Base-by-base conservation (phyloP, 2,888 invertebrate genomes). In the Drosophila neoperkinsi region DNA sequence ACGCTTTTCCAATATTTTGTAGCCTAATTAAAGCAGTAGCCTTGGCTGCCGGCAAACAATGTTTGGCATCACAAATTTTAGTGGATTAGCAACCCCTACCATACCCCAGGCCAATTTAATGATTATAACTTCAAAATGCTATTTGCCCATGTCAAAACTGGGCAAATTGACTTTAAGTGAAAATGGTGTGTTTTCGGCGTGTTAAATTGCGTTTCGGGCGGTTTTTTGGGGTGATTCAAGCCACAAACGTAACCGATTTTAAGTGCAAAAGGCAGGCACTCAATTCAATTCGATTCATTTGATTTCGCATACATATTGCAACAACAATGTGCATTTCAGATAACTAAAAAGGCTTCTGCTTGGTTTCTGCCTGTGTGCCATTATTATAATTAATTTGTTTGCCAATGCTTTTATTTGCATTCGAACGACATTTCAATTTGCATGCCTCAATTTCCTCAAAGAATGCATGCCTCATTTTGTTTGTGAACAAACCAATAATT, bases 1-100 rank as follows among this genome's bases (percentile, higher is more conserved):
- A 59, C 51, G 34, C 34, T 51, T 59, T 59, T 59, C 25, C 33
- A 33, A 59, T 28, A 28, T 28, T 51, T n/a, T 59, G 25, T 33
- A 13, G 11, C 33, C 51, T n/a, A 59, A 51, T 59, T 51, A n/a
- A 59, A 51, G 33, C n/a, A 13, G 11, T 25, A 46, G 31, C 34
- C n/a, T 13, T 28, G 2, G 38, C 38, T 41, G 28, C 38, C 30
- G 28, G 41, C 28, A 56, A 56, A 56, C 28, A 56, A 41, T 38
- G 13, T 56, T 38, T 13, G 9, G 36, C 7, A 7, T 0, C 18
- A 38, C n/a, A 56, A n/a, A 38, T 56, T 28, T 56, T 13, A 28
- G 36, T 13, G n/a, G 55, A 56, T 56, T 56, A 56, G 2, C 53
- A 16, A 0, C 9, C 53, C 9, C 36, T 21, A 3, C 36, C 18